phyloP scores from a whole-genome alignment of 2,888 invertebrate genomes.

The Bellardia pandia region DNA sequence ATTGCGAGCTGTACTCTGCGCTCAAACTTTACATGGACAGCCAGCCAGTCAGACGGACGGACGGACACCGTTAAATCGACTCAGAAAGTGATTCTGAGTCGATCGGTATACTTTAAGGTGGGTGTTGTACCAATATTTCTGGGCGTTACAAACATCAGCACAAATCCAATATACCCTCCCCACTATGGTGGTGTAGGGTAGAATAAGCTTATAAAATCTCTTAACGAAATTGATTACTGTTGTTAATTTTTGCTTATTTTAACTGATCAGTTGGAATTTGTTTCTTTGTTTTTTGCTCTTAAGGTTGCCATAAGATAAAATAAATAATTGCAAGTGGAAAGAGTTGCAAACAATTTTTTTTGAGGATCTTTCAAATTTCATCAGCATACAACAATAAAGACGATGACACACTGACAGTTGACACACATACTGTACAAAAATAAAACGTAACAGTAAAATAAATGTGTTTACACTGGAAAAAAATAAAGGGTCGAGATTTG shows the following conservation, averaged over 20 bases:
- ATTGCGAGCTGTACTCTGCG: too few species aligned
- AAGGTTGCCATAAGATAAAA: constrained; percentile 49
- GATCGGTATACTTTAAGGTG: too few species aligned
- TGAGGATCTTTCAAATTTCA: constrained; percentile 43
- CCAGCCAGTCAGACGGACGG: too few species aligned
- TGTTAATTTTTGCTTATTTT: constrained; percentile 26
- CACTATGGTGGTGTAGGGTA: too few species aligned
- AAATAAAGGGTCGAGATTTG: neutral
- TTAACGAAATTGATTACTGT: constrained; percentile 48
- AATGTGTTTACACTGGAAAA: constrained; percentile 5
- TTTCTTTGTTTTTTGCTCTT: constrained; percentile 25
- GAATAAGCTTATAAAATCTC: constrained; percentile 21
- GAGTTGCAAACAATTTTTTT: constrained; percentile 45
- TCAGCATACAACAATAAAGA: constrained; percentile 34
- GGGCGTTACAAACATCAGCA: too few species aligned
- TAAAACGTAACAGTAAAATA: constrained; percentile 12
- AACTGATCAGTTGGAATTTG: constrained; percentile 34
- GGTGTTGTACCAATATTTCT: too few species aligned
- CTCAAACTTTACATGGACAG: too few species aligned
- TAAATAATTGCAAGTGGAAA: constrained; percentile 67
- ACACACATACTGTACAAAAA: constrained; percentile 45
- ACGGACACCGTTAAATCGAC: too few species aligned
- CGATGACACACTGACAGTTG: constrained; percentile 70
- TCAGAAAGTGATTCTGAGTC: too few species aligned
- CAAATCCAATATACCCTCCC: too few species aligned